These are phyloP conservation scores for Shargacucullia verbasci DNA, from an alignment of 2,888 invertebrate genomes.

Conservation along the genomic window DNA sequence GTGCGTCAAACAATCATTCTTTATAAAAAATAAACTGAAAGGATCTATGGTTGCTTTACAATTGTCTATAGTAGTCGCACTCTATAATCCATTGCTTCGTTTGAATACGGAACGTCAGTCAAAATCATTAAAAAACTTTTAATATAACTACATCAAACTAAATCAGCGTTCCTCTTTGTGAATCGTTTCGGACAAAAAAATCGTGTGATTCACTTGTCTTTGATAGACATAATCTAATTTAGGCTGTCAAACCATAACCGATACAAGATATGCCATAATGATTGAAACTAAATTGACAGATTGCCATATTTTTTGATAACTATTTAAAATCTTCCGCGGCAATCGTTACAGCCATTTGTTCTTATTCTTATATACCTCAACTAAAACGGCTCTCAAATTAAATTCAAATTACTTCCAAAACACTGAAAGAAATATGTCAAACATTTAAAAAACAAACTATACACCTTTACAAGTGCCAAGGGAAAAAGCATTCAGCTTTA, in stretches of 20 bases:
- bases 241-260: constrained; percentile 19
- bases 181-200: no score
- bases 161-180: no score
- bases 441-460: constrained; percentile 4
- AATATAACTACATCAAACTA: not conserved
- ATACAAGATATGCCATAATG: constrained; percentile 14
- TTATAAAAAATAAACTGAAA: constrained; percentile 13
- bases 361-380: no score
- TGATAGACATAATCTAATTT: constrained; percentile 18
- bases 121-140: constrained; percentile 6
- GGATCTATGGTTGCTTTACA: constrained; percentile 10
- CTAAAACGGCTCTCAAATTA: no score
- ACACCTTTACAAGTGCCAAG: constrained; percentile 10
- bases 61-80: constrained; percentile 1
- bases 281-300: constrained; percentile 22
- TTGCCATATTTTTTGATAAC: constrained; percentile 14
- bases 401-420: no score
- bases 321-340: no score
- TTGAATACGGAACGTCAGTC: constrained; percentile 8
- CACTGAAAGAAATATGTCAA: not conserved
- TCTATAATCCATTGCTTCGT: not conserved
- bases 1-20: constrained; percentile 9
- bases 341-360: no score
- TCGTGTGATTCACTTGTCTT: not conserved
- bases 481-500: constrained; percentile 30